phyloP scores from a whole-genome alignment of 37 sponge, comb jelly and placozoan genomes.

The Axinella damicornis region DNA sequence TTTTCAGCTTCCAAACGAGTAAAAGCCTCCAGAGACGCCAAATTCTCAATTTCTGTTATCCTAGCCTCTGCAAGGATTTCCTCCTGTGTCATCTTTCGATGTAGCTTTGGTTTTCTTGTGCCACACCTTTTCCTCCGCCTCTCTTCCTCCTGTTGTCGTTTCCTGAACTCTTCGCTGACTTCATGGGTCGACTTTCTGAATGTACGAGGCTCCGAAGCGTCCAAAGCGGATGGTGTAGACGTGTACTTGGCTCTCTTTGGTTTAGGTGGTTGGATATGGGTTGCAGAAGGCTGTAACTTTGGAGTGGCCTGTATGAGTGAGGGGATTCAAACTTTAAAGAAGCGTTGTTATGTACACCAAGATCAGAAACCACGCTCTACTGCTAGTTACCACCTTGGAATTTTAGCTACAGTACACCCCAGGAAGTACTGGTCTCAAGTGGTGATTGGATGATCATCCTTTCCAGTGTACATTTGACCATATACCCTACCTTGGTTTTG shows the following conservation, averaged over 20 bases:
- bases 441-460: too few species aligned
- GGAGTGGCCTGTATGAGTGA: not conserved
- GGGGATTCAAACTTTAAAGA: not conserved
- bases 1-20: slow-evolving; percentile 88
- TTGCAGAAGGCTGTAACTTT: not conserved
- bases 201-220: slow-evolving; percentile 23
- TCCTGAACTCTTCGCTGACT: slow-evolving; percentile 34
- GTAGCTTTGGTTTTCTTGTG: not conserved
- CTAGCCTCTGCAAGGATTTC: slow-evolving; percentile 94
- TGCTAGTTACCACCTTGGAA: too few species aligned
- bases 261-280: not conserved
- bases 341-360: too few species aligned
- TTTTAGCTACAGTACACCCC: too few species aligned
- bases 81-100: slow-evolving; percentile 80
- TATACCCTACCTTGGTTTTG: slow-evolving; percentile 14
- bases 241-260: not conserved
- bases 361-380: too few species aligned
- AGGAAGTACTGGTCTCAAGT: too few species aligned
- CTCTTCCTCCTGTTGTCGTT: slow-evolving; percentile 58
- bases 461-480: not conserved
- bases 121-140: slow-evolving; percentile 6
- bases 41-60: slow-evolving; percentile 90
- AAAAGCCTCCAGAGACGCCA: slow-evolving; percentile 90
- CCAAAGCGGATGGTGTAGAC: not conserved
- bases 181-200: slow-evolving; percentile 74